Conservation (phyloP, 2,888 invertebrate genomes). For the Agrochola circellaris region DNA sequence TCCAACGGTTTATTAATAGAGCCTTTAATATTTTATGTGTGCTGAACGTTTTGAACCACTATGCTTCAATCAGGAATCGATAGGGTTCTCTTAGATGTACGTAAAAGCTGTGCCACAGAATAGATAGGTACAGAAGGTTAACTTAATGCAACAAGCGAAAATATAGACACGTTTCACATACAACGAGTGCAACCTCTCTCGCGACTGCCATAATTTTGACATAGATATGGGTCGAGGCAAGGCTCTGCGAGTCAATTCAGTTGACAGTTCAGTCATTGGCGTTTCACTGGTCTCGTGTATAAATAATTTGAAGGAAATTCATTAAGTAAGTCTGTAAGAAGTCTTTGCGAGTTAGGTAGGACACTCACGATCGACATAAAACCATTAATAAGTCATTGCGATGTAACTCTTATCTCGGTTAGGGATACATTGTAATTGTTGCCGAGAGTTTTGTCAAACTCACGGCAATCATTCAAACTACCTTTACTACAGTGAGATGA, state of each 20-base stretch:
- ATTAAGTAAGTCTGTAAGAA: too few species aligned
- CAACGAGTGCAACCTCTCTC: too few species aligned
- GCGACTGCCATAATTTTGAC: not conserved
- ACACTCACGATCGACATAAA: not conserved
- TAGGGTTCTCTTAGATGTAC: slow-evolving; percentile 11
- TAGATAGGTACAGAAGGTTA: not conserved
- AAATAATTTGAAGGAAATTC: too few species aligned
- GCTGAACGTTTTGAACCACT: slow-evolving; percentile 20
- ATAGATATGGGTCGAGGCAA: not conserved
- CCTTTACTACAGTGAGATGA: too few species aligned
- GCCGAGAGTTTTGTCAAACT: too few species aligned
- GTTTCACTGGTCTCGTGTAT: too few species aligned
- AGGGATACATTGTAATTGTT: too few species aligned
- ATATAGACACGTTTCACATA: not conserved
- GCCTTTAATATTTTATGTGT: slow-evolving; percentile 17
- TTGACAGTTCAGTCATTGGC: not conserved
- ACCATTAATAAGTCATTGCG: not conserved
- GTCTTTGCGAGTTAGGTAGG: too few species aligned
- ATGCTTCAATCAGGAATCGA: slow-evolving; percentile 26
- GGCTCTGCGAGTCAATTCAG: not conserved
- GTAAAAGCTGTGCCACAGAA: slow-evolving; percentile 14
- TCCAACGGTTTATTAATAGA: slow-evolving; percentile 24
- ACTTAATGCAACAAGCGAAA: not conserved
- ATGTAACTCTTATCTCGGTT: too few species aligned
- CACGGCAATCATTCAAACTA: too few species aligned